Conservation (phyloP, 35 echinoderm and acorn worm genomes). For the Patiria miniata region DNA sequence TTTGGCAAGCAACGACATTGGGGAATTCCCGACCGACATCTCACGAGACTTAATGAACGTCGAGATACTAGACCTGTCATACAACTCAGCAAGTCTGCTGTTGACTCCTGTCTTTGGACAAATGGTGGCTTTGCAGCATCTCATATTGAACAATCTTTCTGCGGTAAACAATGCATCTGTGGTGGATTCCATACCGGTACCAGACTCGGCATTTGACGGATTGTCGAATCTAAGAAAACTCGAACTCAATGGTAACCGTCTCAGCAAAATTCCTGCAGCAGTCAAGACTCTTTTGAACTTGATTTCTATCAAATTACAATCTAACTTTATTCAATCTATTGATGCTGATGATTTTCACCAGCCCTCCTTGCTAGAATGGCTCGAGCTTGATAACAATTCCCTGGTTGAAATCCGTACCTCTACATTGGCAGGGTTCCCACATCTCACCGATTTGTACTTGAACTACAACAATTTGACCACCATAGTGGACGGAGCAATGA, state of each 20-base stretch:
- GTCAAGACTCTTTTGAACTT: neutral
- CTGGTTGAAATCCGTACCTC: neutral
- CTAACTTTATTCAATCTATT: neutral
- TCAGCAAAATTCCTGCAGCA: neutral
- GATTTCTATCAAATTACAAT: neutral
- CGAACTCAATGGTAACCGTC: neutral
- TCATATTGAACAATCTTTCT: neutral
- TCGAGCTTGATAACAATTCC: neutral
- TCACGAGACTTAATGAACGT: neutral
- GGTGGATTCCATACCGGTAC: neutral
- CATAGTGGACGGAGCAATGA: neutral
- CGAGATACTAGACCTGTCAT: no score
- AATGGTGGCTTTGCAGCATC: neutral
- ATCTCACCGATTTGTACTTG: neutral
- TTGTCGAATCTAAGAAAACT: neutral
- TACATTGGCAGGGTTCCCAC: neutral
- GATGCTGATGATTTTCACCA: neutral
- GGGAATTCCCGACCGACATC: neutral
- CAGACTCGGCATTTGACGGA: neutral
- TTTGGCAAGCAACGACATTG: neutral
- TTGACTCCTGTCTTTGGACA: no score
- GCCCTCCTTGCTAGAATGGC: neutral
- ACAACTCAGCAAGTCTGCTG: no score
- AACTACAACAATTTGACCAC: slow-evolving; percentile 7
- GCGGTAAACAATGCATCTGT: neutral